Evolutionary conservation across 2,113 vertebrate genomes (phyloP), one percentile per base, ranked within the genome.

Genomic region (Garra rufa): DNA sequence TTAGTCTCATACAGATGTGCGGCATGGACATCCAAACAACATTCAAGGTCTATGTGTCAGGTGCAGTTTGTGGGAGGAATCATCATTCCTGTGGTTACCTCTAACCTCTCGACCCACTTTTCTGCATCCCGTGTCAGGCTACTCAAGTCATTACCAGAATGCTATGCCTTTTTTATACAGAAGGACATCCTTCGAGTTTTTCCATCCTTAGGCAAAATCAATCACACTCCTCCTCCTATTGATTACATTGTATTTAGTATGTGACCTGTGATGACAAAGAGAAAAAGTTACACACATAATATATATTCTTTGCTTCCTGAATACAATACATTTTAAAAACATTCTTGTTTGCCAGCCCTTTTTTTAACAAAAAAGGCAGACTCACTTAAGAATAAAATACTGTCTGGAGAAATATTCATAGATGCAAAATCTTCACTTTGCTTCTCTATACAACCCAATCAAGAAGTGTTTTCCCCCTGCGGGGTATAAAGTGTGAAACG

Each of bases 291-390:
- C 59, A 92, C 88, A 90, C 81, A 75, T 88, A 91, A 86, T 90
- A 76, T 73, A 46, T 78, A 84, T 67, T 86, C 86, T 87, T 92
- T 90, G 88, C 90, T 88, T 91, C 86, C 91, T 90, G 85, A 89
- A 92, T 88, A 88, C 83, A 83, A 69, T 85, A 92, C 90, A 92
- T 74, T 92, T 91, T 88, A 74, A 90, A 92, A 94, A 93, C 92
- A 92, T 93, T 94, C 93, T 94, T 93, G 83, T 91, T 92, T 87
- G 92, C 89, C 89, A 93, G 91, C 92, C 91, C 86, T 93, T 93
- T 80, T 91, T 90, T 89, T 76, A 82, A 26, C 52, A 90, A 89
- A 90, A 90, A 92, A 91, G 91, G 87, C 91, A 93, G 86, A 91
- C 88, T 87, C 84, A 85, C 57, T 85, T 89, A 91, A 89, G 81